Percentiles rank a stretch among this genome's conserved stretches.
Conservation (phyloP, 2,888 invertebrate genomes). For the Netelia inedita region DNA sequence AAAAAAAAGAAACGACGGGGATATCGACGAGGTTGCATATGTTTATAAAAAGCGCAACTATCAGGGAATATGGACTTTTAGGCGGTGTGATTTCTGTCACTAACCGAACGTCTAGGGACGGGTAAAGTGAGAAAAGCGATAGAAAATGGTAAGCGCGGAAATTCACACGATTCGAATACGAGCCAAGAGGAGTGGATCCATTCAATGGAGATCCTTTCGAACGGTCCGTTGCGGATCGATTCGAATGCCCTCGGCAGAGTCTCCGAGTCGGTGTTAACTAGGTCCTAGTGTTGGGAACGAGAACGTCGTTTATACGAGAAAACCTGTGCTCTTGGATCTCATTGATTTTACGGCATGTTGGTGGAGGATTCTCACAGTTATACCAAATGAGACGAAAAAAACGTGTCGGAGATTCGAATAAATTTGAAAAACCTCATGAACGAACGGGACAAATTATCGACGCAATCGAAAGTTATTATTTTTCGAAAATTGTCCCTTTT, state of each 20-base stretch:
- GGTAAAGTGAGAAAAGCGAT: background rate
- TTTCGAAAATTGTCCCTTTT: no score
- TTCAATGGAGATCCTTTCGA: conserved; percentile 42
- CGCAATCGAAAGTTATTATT: no score
- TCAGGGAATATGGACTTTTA: background rate
- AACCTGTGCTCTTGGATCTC: conserved; percentile 7
- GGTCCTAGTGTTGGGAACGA: background rate
- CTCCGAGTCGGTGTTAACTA: background rate
- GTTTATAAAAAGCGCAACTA: background rate
- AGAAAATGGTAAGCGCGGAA: background rate
- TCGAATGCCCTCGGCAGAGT: conserved; percentile 25
- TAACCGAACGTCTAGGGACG: conserved; percentile 15
- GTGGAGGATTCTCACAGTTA: background rate
- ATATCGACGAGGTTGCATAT: no score
- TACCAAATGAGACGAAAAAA: background rate
- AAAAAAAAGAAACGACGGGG: no score
- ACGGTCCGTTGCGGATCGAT: conserved; percentile 30
- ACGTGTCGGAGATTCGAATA: background rate
- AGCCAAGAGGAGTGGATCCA: conserved; percentile 43
- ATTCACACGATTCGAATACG: background rate
- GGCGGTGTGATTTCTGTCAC: conserved; percentile 34
- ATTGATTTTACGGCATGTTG: background rate
- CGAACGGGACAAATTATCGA: no score
- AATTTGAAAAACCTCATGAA: background rate
- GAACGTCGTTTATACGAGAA: conserved; percentile 28